These are phyloP conservation scores for Cryptoblepharus egeriae DNA, from an alignment of 2,797 vertebrate species.

Conservation along the genomic window DNA sequence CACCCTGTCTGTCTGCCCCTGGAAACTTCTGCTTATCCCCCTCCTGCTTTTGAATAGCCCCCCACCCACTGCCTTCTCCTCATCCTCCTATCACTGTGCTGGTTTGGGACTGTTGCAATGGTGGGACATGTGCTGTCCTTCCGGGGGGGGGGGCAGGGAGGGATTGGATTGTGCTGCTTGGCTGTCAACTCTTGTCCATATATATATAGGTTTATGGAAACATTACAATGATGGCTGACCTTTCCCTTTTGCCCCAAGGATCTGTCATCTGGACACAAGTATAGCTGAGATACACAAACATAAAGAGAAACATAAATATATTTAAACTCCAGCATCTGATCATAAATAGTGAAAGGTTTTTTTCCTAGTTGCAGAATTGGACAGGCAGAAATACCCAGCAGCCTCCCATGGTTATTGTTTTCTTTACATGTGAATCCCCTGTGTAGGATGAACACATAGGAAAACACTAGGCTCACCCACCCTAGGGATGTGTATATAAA, in stretches of 20 bases:
- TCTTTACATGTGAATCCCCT: background rate
- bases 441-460: background rate
- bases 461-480: background rate
- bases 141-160: too few species aligned
- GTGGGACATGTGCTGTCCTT: too few species aligned
- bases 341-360: background rate
- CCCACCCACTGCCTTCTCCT: too few species aligned
- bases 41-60: too few species aligned
- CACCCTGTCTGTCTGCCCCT: too few species aligned
- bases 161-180: too few species aligned
- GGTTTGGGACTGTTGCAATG: too few species aligned
- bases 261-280: background rate
- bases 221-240: background rate
- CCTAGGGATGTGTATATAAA: background rate
- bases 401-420: background rate
- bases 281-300: background rate
- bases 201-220: constrained; percentile 12
- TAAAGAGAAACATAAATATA: too few species aligned
- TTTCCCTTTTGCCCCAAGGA: background rate
- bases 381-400: background rate
- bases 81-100: too few species aligned
- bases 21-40: too few species aligned
- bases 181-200: background rate
- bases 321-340: too few species aligned
- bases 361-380: background rate